Evolutionary conservation across 2,888 invertebrate genomes (phyloP), one percentile per base, ranked within the genome.

Genomic region (Harmothoe impar): DNA sequence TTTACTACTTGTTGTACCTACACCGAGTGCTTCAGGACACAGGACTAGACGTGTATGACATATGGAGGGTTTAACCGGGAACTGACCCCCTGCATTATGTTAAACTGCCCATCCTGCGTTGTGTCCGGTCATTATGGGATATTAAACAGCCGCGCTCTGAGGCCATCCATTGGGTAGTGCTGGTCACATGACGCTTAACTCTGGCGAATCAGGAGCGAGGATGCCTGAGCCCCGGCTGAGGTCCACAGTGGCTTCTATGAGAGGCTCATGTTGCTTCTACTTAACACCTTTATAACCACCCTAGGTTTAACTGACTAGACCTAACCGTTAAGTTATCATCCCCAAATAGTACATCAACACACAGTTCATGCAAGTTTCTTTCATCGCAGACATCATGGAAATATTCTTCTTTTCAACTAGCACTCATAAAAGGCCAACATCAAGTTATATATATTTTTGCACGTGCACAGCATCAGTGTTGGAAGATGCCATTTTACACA

Each of bases 151-250:
- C 0, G 35, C 10, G 35, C 25, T 81, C 81, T 35, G 81, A 35
- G 33, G 81, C 31, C 77, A 77, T 33, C 43, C 35, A 43, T 81
- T 81, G 20, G 81, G n/a, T 43, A 81, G 81, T 81, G 81, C 81
- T 35, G 81, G 81, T 81, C 81, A 81, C 81, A 17, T 81, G 43
- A 43, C 15, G 81, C 81, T 81, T 62, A n/a, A 62, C 15, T 62
- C 20, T 62, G 62, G 62, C 62, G 7, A 62, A 62, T 62, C 62
- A 62, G 62, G 20, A 62, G 62, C 62, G 20, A 62, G 62, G 62
- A 62, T 20, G 3, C n/a, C n/a, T n/a, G 23, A 62, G n/a, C 23
- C 62, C 62, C 43, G 10, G 43, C 10, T 43, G 43, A 43, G 43
- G 43, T 43, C 3, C 43, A 43, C 10, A 43, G 43, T 43, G 43